phyloP scores from a whole-genome alignment of 2,113 vertebrate species.

The Galemys pyrenaicus region DNA sequence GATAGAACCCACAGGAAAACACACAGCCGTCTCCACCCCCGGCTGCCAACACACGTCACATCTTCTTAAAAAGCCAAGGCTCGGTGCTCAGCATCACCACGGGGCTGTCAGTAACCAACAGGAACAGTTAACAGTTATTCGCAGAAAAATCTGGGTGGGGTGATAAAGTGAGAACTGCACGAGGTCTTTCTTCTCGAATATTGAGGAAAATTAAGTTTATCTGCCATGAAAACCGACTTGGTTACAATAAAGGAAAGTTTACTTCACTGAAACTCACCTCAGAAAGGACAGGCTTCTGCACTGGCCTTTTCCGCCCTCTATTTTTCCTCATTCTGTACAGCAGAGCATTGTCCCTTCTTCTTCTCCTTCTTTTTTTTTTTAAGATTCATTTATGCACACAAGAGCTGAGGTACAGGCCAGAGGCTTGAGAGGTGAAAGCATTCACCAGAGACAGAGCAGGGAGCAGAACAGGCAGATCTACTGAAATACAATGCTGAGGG shows the following conservation, averaged over 20 bases:
- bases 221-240: background rate
- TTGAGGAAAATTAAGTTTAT: background rate
- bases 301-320: background rate
- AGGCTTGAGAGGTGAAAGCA: no score
- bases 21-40: accelerated
- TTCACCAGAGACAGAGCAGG: no score
- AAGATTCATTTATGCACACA: no score
- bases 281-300: background rate
- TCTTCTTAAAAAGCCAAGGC: background rate
- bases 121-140: background rate
- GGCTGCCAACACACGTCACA: background rate
- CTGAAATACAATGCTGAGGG: no score
- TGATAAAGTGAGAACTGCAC: background rate
- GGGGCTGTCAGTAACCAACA: background rate
- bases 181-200: background rate
- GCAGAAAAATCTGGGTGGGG: background rate
- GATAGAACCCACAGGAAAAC: background rate
- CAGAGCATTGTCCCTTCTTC: background rate
- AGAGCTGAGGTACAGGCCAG: no score
- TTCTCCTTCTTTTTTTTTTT: no score
- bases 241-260: background rate
- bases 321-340: background rate
- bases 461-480: no score
- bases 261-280: background rate
- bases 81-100: background rate